A percentile compares a stretch with the other conserved stretches of the same genome.
phyloP scores from a whole-genome alignment of 2,113 vertebrate species.

The Lepus europaeus region DNA sequence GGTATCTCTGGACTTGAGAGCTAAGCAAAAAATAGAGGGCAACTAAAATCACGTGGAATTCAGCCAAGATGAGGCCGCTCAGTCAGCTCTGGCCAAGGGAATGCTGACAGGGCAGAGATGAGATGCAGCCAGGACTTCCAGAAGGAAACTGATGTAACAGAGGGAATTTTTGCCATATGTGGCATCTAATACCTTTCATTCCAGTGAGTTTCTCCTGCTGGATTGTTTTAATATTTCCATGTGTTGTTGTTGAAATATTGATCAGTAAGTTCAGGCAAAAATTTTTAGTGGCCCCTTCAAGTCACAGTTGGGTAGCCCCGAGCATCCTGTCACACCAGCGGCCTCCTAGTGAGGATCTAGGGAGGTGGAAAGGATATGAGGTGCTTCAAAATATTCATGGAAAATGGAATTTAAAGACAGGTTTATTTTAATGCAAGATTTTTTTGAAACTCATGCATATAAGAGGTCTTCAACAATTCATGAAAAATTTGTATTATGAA shows the following conservation, averaged over 20 bases:
- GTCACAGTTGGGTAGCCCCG: neutral
- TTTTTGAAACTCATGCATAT: too few species aligned
- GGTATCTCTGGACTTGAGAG: slow-evolving; percentile 59
- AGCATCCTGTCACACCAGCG: neutral
- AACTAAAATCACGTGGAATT: slow-evolving; percentile 40
- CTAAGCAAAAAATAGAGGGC: slow-evolving; percentile 66
- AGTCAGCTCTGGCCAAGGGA: neutral
- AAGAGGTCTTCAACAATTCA: too few species aligned
- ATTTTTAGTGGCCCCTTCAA: neutral
- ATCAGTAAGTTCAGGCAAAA: neutral
- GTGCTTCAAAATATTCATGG: too few species aligned
- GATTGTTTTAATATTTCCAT: neutral
- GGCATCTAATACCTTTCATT: neutral
- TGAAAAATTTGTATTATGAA: too few species aligned
- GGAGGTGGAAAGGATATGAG: neutral
- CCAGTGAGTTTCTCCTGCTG: neutral
- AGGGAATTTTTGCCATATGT: slow-evolving; percentile 3
- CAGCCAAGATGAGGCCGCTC: slow-evolving; percentile 26
- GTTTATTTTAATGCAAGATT: too few species aligned
- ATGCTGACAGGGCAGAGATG: neutral
- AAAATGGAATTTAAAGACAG: too few species aligned
- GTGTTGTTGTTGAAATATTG: neutral
- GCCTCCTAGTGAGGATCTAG: neutral
- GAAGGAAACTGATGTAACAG: neutral
- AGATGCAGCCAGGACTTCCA: neutral